Evolutionary conservation across 2,888 invertebrate genomes (phyloP), one percentile per base, ranked within the genome.

Genomic region (Conistra vaccinii): DNA sequence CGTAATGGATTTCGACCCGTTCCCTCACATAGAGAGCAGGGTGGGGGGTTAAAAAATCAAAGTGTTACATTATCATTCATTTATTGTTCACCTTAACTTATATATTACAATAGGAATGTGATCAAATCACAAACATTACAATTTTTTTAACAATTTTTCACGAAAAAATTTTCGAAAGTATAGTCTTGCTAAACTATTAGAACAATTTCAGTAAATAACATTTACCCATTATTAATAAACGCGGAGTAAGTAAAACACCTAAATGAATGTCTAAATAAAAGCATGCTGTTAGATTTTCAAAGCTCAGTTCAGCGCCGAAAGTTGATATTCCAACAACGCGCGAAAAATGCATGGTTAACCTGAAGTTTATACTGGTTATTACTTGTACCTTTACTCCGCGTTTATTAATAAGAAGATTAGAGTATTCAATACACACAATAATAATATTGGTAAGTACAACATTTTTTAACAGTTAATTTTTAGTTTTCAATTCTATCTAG

Each of bases 51-150:
- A 45, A 45, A 17, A 51, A 51, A 51, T 9, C 58, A 71, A 35
- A 17, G 39, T 2, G 61, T 67, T 53, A 57, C 48, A 76, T 55
- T 58, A 73, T 53, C 51, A 72, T 67, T 57, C 20, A 60, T 78
- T 74, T 80, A 81, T 68, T 76, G 57, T 61, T 75, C 63, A 60
- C 35, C 67, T 60, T 42, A 73, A 58, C 1, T 75, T 80, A 76
- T 80, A 74, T 84, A 61, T 84, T 78, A 84, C 72, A 85, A 65
- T 55, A 71, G 57, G 55, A 73, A 77, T 80, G 74, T 75, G 82
- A 82, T 83, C 26, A 61, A 55, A 81, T 75, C 83, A 74, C 71
- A 73, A 7, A 73, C 58, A 65, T 39, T 65, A 75, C 48, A 65
- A 61, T 48, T 14, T n/a, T 39, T 26, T 29, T n/a, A 69, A 60